A percentile compares a stretch with the other conserved stretches of the same genome.
Evolutionary conservation across 2,797 vertebrate genomes (phyloP).

Genomic region (Neosalanx taihuensis): DNA sequence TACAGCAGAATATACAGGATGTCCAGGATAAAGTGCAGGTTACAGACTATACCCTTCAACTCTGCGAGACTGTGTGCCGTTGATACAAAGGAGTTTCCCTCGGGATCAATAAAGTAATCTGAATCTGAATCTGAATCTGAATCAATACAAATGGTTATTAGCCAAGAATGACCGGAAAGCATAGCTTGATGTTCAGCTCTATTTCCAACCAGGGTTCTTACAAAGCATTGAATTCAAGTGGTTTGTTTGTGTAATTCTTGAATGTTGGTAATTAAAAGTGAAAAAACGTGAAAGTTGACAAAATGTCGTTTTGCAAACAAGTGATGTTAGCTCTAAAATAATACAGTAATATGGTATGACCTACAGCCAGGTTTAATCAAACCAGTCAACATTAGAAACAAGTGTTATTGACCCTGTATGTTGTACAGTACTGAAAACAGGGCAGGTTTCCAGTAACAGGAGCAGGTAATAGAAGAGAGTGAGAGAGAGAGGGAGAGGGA

Average conservation of each 20-base stretch:
- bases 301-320: background rate
- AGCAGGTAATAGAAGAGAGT: slow-evolving; percentile 61
- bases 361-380: slow-evolving; percentile 49
- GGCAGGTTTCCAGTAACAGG: slow-evolving; percentile 43
- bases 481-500: slow-evolving; percentile 39
- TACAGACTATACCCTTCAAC: too few species aligned
- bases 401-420: slow-evolving; percentile 50
- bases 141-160: slow-evolving; percentile 30
- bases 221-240: background rate
- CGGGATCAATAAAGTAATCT: too few species aligned
- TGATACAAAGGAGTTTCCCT: too few species aligned
- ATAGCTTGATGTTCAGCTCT: background rate
- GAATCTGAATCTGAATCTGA: too few species aligned
- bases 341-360: background rate
- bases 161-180: background rate
- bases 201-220: background rate
- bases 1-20: too few species aligned
- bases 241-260: background rate
- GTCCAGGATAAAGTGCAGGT: too few species aligned
- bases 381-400: slow-evolving; percentile 30
- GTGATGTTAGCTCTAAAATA: background rate
- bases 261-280: too few species aligned
- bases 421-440: slow-evolving; percentile 38
- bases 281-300: too few species aligned
- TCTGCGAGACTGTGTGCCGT: too few species aligned